These are phyloP conservation scores for Scaptomyza cyrtandrae DNA, from an alignment of 2,888 invertebrate genomes.

Conservation along the genomic window DNA sequence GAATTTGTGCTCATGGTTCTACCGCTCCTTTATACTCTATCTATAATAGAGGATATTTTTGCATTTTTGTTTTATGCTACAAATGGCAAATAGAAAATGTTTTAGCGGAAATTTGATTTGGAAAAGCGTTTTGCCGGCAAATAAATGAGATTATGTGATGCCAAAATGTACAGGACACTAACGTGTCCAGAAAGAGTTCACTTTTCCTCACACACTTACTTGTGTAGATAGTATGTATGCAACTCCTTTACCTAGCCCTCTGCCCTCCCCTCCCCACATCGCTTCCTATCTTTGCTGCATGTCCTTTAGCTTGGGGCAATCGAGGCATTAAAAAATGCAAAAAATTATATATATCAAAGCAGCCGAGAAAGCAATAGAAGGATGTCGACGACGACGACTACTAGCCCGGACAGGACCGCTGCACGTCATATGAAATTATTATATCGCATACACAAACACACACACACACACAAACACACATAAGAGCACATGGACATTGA, in stretches of 20 bases:
- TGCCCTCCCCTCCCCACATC: neutral
- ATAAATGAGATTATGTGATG: conserved; percentile 82
- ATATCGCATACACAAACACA: conserved; percentile 61
- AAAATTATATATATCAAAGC: conserved; percentile 80
- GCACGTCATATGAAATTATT: conserved; percentile 80
- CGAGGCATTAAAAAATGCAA: conserved; percentile 80
- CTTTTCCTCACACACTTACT: conserved; percentile 4
- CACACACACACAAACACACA: conserved; percentile 29
- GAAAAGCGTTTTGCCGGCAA: conserved; percentile 82
- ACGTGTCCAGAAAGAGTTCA: conserved; percentile 36
- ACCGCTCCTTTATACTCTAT: conserved; percentile 9
- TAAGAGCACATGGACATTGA: conserved; percentile 61
- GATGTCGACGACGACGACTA: conserved; percentile 42
- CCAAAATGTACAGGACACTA: conserved; percentile 74
- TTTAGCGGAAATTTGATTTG: conserved; percentile 83
- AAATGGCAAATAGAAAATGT: conserved; percentile 76
- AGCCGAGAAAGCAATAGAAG: conserved; percentile 50
- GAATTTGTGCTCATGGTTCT: neutral
- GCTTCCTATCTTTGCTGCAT: conserved; percentile 2
- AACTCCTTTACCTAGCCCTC: neutral
- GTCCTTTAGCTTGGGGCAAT: conserved; percentile 62
- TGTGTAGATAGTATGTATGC: neutral
- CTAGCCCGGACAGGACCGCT: conserved; percentile 57
- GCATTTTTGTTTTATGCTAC: conserved; percentile 50
- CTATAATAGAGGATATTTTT: conserved; percentile 22